Base-by-base conservation (phyloP, 2,797 vertebrate species). In the Acomys russatus region DNA sequence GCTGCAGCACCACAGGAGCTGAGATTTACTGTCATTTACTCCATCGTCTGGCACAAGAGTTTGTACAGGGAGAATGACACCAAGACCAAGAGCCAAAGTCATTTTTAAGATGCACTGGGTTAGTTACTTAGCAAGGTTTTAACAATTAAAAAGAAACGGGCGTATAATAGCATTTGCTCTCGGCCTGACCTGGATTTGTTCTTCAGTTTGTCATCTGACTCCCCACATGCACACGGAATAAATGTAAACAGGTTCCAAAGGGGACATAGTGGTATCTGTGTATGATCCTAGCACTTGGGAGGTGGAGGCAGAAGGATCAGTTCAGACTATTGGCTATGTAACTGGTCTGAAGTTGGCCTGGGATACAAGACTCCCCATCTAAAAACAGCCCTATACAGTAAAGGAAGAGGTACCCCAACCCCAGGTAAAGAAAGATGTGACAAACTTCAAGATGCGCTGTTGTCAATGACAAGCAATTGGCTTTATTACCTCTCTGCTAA, bases 401-500 rank as follows among this genome's bases (percentile, higher is more conserved):
- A 82, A 90, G 25, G 11, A 35, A 28, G 25, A 82, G 78, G 33
- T 59, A 9, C 56, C 3, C 84, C 73, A 87, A 51, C 44, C 74
- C 80, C 35, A 28, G 76, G 22, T 51, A n/a, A 88, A 87, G 38
- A 73, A 79, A 88, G 66, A 63, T 68, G 33, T 59, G 54, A 73
- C 9, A 73, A n/a, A 77, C 30, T 94, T 93, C 88, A 74, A 66
- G 61, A 95, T 22, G 80, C 30, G 49, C 82, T 84, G 1, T 79
- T 84, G 30, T 92, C 79, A 94, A 28, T 18, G 30, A 94, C 9
- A 87, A 68, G 25, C 51, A 68, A 51, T 20, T 83, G 38, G 30
- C 22, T 88, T 76, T 61, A 86, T 92, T 85, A 54, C 17, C 38
- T 85, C 83, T 68, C 83, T 91, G 86, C 71, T 66, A 23, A 86